Conservation (phyloP, 1,140 invertebrate genomes). For the Bombus waltoni region DNA sequence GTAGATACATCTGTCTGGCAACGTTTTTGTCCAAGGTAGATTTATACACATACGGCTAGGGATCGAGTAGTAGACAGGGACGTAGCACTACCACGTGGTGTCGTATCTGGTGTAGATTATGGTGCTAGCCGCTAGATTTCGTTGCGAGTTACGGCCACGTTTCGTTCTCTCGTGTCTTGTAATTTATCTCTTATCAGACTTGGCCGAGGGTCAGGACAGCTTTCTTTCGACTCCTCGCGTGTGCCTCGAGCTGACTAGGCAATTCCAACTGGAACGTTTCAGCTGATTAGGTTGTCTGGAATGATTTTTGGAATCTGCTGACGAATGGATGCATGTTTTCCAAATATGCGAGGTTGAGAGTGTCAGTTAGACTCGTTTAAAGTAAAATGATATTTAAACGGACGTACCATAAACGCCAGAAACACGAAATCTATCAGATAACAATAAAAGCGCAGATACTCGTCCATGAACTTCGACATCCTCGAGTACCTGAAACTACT, state of each 20-base stretch:
- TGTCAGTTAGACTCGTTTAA: background rate
- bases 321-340: background rate
- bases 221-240: background rate
- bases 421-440: background rate
- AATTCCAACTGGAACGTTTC: background rate
- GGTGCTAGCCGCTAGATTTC: conserved; percentile 14
- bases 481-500: background rate
- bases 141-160: conserved; percentile 4
- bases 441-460: background rate
- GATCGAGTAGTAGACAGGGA: background rate
- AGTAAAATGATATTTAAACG: no score
- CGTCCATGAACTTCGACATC: background rate
- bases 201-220: background rate
- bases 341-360: background rate
- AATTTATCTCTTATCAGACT: conserved; percentile 23
- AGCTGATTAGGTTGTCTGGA: background rate
- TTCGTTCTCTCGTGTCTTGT: background rate
- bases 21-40: conserved; percentile 18
- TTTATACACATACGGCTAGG: conserved; percentile 12
- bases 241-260: conserved; percentile 5
- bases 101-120: conserved; percentile 12
- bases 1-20: background rate
- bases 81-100: background rate
- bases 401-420: no score
- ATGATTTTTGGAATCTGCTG: background rate